Evolutionary conservation across 2,113 vertebrate species (phyloP).

Genomic region (Cathartes aura): DNA sequence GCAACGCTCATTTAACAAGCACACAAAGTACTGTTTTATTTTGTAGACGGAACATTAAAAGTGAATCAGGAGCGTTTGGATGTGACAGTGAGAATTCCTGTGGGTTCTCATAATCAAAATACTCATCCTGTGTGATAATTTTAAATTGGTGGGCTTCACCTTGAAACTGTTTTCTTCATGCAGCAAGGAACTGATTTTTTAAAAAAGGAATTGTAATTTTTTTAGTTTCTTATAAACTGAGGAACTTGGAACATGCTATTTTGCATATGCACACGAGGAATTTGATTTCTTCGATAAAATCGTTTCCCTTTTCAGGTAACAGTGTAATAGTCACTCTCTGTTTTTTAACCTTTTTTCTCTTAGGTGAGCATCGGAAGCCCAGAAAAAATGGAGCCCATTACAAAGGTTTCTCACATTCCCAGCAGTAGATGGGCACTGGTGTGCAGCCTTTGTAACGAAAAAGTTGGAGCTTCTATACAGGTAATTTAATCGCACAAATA

Average conservation of each 20-base stretch:
- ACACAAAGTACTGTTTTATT: neutral
- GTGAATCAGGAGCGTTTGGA: neutral
- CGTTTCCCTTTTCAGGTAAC: neutral
- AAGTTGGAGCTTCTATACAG: constrained; percentile 96
- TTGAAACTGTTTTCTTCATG: neutral
- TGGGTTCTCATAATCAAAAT: neutral
- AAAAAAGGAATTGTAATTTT: neutral
- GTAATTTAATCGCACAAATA: constrained; percentile 50
- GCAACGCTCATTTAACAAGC: neutral
- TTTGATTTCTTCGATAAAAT: neutral
- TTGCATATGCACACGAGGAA: neutral
- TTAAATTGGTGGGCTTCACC: neutral
- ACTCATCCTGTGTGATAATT: neutral
- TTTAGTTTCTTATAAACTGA: neutral
- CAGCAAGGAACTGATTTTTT: neutral
- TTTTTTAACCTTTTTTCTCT: neutral
- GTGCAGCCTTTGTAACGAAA: constrained; percentile 95
- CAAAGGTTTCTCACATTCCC: constrained; percentile 98
- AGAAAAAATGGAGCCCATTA: constrained; percentile 99
- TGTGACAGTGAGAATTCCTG: neutral
- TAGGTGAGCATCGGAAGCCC: constrained; percentile 98
- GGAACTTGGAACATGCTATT: neutral
- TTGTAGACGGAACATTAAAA: neutral
- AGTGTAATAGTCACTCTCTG: neutral
- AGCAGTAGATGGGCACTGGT: constrained; percentile 95